These are phyloP conservation scores for Lampropteryx suffumata DNA, from an alignment of 2,888 invertebrate genomes.

Conservation along the genomic window DNA sequence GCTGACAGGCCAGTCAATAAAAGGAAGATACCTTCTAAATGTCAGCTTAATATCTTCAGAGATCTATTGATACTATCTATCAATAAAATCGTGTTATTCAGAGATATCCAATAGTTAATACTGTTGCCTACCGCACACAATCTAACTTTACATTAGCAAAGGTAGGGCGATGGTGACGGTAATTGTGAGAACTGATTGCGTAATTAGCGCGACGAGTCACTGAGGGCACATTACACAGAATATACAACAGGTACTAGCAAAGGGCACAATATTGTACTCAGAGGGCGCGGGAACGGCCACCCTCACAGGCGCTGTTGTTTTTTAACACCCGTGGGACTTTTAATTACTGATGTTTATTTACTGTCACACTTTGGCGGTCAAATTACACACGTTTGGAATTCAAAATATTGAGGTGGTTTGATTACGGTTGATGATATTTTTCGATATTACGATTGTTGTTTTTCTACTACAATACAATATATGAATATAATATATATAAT, in stretches of 20 bases:
- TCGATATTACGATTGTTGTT: too few species aligned
- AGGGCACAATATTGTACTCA: slow-evolving; percentile 25
- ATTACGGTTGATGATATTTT: too few species aligned
- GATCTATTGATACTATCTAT: too few species aligned
- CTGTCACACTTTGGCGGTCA: slow-evolving; percentile 32
- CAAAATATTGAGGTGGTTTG: slow-evolving; percentile 13
- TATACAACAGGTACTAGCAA: slow-evolving; percentile 2
- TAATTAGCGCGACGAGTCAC: slow-evolving; percentile 76
- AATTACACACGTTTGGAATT: slow-evolving; percentile 24
- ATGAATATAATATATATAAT: too few species aligned
- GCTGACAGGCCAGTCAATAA: too few species aligned
- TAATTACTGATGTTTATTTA: slow-evolving; percentile 64
- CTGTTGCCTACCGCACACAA: slow-evolving; percentile 10
- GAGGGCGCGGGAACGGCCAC: slow-evolving; percentile 73
- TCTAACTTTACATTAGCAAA: slow-evolving; percentile 26
- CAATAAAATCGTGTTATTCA: background rate
- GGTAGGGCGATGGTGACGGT: slow-evolving; percentile 45
- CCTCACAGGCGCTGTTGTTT: slow-evolving; percentile 49
- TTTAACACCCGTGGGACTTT: slow-evolving; percentile 75
- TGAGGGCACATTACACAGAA: slow-evolving; percentile 25
- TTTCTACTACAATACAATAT: too few species aligned
- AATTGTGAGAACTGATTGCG: slow-evolving; percentile 80
- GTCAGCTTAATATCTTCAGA: too few species aligned
- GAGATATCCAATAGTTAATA: slow-evolving; percentile 6
- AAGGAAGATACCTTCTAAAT: too few species aligned